Evolutionary conservation across 2,888 invertebrate genomes (phyloP).

Genomic region (Fissipunctia ypsillon): DNA sequence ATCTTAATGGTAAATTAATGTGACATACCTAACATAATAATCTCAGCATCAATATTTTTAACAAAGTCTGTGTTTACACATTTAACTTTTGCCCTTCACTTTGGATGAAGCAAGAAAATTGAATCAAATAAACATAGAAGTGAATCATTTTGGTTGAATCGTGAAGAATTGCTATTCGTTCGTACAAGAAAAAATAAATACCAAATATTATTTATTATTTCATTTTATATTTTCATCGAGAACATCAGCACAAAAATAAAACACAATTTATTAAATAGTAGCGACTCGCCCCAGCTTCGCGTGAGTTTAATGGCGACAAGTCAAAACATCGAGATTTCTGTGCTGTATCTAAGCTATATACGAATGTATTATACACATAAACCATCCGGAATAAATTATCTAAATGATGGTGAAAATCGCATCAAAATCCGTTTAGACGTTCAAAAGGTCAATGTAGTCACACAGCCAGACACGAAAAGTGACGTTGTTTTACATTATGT

Average conservation of each 20-base stretch:
- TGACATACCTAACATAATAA: background rate
- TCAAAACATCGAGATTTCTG: background rate
- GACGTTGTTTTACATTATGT: background rate
- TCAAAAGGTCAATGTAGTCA: background rate
- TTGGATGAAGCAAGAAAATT: background rate
- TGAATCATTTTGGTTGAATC: background rate
- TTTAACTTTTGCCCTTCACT: background rate
- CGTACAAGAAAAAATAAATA: background rate
- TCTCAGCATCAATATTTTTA: background rate
- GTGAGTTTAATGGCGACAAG: no score
- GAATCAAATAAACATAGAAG: background rate
- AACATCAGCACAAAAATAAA: background rate
- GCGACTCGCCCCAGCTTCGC: background rate
- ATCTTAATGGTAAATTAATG: background rate
- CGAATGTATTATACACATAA: no score
- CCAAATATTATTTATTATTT: background rate
- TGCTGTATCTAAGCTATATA: background rate
- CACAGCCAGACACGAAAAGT: background rate
- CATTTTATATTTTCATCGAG: background rate
- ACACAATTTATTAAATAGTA: background rate
- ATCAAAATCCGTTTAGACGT: background rate
- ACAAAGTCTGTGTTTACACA: background rate
- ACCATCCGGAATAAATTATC: no score
- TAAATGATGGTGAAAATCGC: background rate
- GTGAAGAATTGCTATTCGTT: background rate